phyloP scores from a whole-genome alignment of 2,888 invertebrate species.

The Pegoplata infirma region DNA sequence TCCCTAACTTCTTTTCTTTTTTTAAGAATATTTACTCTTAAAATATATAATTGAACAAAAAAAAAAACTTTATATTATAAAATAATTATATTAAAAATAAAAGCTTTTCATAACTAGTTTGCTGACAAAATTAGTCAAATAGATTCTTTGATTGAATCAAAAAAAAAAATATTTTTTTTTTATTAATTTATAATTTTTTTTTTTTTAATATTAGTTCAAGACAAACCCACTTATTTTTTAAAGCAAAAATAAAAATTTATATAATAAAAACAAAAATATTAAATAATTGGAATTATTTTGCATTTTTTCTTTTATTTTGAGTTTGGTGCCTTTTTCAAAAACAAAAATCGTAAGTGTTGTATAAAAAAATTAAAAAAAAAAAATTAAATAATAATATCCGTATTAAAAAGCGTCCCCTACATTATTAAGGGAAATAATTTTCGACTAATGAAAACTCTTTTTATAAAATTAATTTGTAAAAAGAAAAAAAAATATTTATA shows the following conservation, averaged over 20 bases:
- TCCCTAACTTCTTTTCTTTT: slow-evolving; percentile 8
- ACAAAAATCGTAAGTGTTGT: slow-evolving; percentile 24
- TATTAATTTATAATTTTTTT: slow-evolving; percentile 12
- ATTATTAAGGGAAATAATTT: slow-evolving; percentile 57
- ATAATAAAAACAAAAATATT: slow-evolving; percentile 33
- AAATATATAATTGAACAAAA: slow-evolving; percentile 14
- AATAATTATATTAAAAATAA: neutral
- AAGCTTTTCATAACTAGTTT: slow-evolving; percentile 42
- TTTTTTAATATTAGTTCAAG: slow-evolving; percentile 35
- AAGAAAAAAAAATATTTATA: neutral
- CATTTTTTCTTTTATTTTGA: slow-evolving; percentile 48
- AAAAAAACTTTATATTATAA: slow-evolving; percentile 5
- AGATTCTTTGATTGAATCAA: slow-evolving; percentile 8
- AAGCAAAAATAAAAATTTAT: slow-evolving; percentile 32
- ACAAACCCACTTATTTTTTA: slow-evolving; percentile 22
- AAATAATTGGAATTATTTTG: slow-evolving; percentile 42
- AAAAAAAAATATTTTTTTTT: slow-evolving; percentile 10
- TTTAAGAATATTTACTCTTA: neutral
- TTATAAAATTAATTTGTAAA: slow-evolving; percentile 8
- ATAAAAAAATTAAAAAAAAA: slow-evolving; percentile 3
- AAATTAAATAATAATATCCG: neutral
- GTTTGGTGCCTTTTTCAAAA: slow-evolving; percentile 56
- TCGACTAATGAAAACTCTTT: slow-evolving; percentile 51
- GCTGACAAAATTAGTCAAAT: slow-evolving; percentile 46
- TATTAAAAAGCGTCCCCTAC: slow-evolving; percentile 52